These are phyloP conservation scores for Lucinisca nassula DNA, from an alignment of 2,888 invertebrate species.

Conservation along the genomic window DNA sequence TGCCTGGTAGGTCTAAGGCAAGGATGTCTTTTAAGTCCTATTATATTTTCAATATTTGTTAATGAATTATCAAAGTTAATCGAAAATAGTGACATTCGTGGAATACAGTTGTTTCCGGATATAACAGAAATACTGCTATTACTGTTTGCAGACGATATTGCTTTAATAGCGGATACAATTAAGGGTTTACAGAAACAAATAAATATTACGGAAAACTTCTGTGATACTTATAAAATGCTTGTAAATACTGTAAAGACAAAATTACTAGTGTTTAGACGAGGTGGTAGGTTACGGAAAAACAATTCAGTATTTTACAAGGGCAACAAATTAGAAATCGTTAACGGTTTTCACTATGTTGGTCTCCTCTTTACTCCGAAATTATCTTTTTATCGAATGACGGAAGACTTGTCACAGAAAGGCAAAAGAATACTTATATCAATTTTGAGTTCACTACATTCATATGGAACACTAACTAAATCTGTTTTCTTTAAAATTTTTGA, in stretches of 20 bases:
- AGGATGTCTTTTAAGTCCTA: neutral
- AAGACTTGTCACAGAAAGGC: neutral
- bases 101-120: neutral
- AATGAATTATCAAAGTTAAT: too few species aligned
- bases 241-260: conserved; percentile 22
- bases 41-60: too few species aligned
- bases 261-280: conserved; percentile 4
- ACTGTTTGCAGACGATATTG: conserved; percentile 26
- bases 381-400: conserved; percentile 15
- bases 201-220: too few species aligned
- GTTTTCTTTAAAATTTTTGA: neutral
- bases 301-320: too few species aligned
- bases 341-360: conserved; percentile 6
- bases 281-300: neutral
- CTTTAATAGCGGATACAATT: too few species aligned
- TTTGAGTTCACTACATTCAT: too few species aligned
- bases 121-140: neutral
- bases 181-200: too few species aligned
- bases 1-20: neutral
- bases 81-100: neutral
- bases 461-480: too few species aligned
- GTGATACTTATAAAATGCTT: too few species aligned
- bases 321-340: conserved; percentile 3
- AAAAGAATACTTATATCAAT: too few species aligned
- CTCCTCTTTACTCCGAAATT: too few species aligned